Percentiles rank a stretch among this genome's conserved stretches.
Evolutionary conservation across 2,113 vertebrate genomes (phyloP).

Genomic region (Mormoops blainvillei): DNA sequence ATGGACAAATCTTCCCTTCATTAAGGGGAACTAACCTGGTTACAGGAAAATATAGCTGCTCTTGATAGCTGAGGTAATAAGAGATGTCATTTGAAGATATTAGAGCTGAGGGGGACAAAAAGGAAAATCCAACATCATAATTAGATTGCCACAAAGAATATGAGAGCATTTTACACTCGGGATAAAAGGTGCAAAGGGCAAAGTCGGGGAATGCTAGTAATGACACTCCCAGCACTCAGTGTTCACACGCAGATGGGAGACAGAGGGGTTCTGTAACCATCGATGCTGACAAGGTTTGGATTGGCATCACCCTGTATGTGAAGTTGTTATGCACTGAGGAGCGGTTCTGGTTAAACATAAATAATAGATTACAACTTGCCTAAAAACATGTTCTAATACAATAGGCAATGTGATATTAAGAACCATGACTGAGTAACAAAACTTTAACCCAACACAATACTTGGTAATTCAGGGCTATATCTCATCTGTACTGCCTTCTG

Average conservation of each 20-base stretch:
- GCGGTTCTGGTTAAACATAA: conserved; percentile 40
- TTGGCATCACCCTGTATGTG: not conserved
- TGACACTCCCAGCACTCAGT: not conserved
- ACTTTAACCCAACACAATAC: not conserved
- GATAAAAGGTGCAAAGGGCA: conserved; percentile 14
- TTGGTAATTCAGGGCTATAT: not conserved
- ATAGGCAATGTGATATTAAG: conserved; percentile 1
- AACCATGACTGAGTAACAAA: not conserved
- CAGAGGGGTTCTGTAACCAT: not conserved
- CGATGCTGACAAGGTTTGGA: not conserved
- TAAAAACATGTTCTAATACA: conserved; percentile 11
- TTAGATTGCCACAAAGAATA: conserved; percentile 57
- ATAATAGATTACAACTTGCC: conserved; percentile 39
- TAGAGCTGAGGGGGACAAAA: conserved; percentile 61
- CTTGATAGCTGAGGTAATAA: conserved; percentile 66
- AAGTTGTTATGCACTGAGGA: not conserved
- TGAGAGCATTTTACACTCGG: conserved; percentile 39
- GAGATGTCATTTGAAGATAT: conserved; percentile 59
- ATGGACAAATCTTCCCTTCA: conserved; percentile 41
- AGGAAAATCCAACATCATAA: conserved; percentile 46
- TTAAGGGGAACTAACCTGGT: conserved; percentile 43
- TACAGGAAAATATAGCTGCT: conserved; percentile 41
- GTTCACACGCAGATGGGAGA: not conserved
- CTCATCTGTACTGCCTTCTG: not conserved
- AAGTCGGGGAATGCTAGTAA: not conserved